Base-by-base conservation (phyloP, 2,113 vertebrate species). In the Pontoporia blainvillei region DNA sequence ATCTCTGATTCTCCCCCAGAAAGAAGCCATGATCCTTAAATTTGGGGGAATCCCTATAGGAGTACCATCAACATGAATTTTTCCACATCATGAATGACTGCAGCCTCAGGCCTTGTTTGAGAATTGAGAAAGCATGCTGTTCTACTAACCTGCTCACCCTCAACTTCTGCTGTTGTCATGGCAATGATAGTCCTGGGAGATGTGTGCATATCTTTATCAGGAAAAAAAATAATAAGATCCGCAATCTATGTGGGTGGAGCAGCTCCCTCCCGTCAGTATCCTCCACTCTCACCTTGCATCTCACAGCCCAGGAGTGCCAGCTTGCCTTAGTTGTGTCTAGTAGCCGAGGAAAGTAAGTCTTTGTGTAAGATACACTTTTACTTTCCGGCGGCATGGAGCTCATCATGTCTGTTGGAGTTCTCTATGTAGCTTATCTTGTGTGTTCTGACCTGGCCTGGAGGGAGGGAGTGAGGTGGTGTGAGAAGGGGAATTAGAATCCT, bases 81-180 rank as follows among this genome's bases (percentile, higher is more conserved):
- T 96, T 41, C 78, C 66, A 90, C 66, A 86, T 96, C 21, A 11
- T 2, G 66, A 95, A 82, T 86, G 73, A 78, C 49, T 61, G 8
- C 59, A 95, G 57, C 73, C 91, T 59, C 25, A 23, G 90, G 93
- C 81, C 27, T 46, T 61, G 59, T 79, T 71, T 52, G 54, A 97
- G 92, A 97, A 96, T 96, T 96, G 88, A 90, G 92, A 91, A 96
- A 87, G 52, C 41, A 1, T 27, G 92, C 49, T 41, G 27, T 66
- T 92, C 57, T 44, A 93, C 91, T 92, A 78, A 95, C 92, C 97
- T 88, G 96, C 79, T 97, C 61, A 76, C 95, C 96, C 96, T 88
- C 8, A 11, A 92, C 90, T 90, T 82, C 84, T 90, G 57, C 91
- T 20, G 81, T 97, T 96, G 91, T 83, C 97, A 96, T 97, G 92